These are phyloP conservation scores for Seriola aureovittata DNA, from an alignment of 2,113 vertebrate genomes.

Conservation along the genomic window DNA sequence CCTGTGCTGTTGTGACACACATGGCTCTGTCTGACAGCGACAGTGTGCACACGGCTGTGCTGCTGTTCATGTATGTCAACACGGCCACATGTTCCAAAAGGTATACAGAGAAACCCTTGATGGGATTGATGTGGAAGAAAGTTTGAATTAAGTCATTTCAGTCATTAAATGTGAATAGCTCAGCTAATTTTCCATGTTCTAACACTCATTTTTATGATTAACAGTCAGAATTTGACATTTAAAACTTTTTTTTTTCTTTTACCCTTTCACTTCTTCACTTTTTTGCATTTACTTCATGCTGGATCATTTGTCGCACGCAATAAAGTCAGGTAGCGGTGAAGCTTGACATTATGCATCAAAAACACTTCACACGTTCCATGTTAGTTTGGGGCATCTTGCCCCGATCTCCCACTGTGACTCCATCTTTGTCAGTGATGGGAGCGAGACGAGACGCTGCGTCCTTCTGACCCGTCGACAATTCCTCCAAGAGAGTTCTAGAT, in stretches of 20 bases:
- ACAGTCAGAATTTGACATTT: not conserved
- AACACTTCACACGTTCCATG: conserved; percentile 2
- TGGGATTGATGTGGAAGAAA: not conserved
- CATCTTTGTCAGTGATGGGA: conserved; percentile 2
- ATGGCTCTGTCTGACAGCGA: conserved; percentile 26
- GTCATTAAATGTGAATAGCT: not conserved
- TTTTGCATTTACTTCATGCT: not conserved
- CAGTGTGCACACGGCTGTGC: conserved; percentile 18
- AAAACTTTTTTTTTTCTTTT: not conserved
- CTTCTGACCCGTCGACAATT: not conserved
- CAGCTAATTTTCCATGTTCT: too few species aligned
- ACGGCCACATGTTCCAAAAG: not conserved
- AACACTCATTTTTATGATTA: too few species aligned
- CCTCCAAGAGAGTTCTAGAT: not conserved
- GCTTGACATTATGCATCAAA: not conserved
- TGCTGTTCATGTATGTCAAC: conserved; percentile 16
- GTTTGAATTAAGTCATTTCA: not conserved
- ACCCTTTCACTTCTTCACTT: not conserved
- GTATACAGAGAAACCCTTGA: not conserved
- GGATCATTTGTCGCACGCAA: not conserved
- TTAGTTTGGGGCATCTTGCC: conserved; percentile 8
- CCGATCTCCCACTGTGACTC: conserved; percentile 7
- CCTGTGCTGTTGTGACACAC: conserved; percentile 18
- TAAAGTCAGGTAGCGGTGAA: not conserved
- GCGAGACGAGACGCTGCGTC: not conserved